These are phyloP conservation scores for Anas bahamensis DNA, from an alignment of 2,797 vertebrate genomes.

Conservation along the genomic window DNA sequence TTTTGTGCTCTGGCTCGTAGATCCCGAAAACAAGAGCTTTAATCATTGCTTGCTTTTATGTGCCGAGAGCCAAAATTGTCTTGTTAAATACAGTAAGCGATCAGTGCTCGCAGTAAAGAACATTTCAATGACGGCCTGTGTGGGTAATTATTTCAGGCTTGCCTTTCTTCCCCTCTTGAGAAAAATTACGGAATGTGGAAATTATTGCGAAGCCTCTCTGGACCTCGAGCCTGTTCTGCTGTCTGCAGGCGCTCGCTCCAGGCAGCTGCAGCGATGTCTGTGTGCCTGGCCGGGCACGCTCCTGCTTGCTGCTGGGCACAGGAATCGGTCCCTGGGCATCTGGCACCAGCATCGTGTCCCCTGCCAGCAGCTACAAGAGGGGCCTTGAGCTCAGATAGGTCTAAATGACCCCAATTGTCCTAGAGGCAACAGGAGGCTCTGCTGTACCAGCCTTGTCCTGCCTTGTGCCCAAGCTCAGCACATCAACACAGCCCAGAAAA, in stretches of 20 bases:
- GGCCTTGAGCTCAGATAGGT: not conserved
- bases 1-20: constrained; percentile 45
- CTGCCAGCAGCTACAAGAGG: fast-evolving
- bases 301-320: not conserved
- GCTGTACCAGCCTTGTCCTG: not conserved
- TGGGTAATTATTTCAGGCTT: constrained; percentile 65
- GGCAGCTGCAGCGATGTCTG: not conserved
- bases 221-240: not conserved
- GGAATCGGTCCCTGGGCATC: not conserved
- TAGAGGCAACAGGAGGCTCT: not conserved
- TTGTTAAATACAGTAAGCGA: constrained; percentile 58
- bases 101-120: constrained; percentile 24
- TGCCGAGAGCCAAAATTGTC: not conserved
- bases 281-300: not conserved
- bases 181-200: constrained; percentile 47
- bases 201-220: constrained; percentile 3
- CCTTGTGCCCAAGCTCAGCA: not conserved
- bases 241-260: not conserved
- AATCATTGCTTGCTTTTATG: constrained; percentile 48
- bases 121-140: constrained; percentile 44
- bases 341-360: not conserved
- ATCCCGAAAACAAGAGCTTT: constrained; percentile 59
- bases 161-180: constrained; percentile 44
- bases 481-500: not conserved
- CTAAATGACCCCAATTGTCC: not conserved